phyloP scores from a whole-genome alignment of 1,140 invertebrate genomes.

The Calosoma granatense region DNA sequence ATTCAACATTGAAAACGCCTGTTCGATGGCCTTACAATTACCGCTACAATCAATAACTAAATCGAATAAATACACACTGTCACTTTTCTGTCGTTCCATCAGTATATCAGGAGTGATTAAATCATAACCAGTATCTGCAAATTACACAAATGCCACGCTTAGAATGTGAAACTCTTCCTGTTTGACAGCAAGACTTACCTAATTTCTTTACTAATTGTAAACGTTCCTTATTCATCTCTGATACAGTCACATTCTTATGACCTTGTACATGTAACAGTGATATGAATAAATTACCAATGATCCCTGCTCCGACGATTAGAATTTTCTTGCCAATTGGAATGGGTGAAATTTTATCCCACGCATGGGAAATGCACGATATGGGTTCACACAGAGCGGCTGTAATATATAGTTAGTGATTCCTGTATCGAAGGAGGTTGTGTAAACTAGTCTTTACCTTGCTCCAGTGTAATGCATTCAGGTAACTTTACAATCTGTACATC shows the following conservation, averaged over 20 bases:
- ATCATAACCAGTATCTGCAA: slow-evolving; percentile 46
- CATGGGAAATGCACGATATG: slow-evolving; percentile 55
- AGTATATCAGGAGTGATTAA: slow-evolving; percentile 44
- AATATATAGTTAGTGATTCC: slow-evolving; percentile 11
- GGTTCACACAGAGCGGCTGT: slow-evolving; percentile 51
- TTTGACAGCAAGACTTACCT: slow-evolving; percentile 36
- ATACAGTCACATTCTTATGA: slow-evolving; percentile 52
- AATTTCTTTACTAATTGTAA: slow-evolving; percentile 42
- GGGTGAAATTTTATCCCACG: slow-evolving; percentile 48
- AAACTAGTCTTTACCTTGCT: slow-evolving; percentile 38
- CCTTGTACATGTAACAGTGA: slow-evolving; percentile 52
- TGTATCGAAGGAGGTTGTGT: background rate
- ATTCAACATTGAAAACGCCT: slow-evolving; percentile 36
- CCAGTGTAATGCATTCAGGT: slow-evolving; percentile 39
- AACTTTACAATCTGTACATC: slow-evolving; percentile 46
- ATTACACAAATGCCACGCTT: slow-evolving; percentile 20
- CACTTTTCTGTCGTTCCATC: slow-evolving; percentile 31
- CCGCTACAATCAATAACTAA: slow-evolving; percentile 59
- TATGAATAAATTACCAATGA: slow-evolving; percentile 60
- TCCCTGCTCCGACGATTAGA: slow-evolving; percentile 56
- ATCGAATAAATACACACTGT: slow-evolving; percentile 38
- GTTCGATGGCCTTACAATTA: slow-evolving; percentile 43
- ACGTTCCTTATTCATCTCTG: slow-evolving; percentile 47
- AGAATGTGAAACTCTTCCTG: slow-evolving; percentile 2
- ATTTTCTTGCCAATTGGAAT: slow-evolving; percentile 47